Percentiles rank a stretch among this genome's conserved stretches.
phyloP scores from a whole-genome alignment of 2,797 vertebrate genomes.

The Liasis olivaceus region DNA sequence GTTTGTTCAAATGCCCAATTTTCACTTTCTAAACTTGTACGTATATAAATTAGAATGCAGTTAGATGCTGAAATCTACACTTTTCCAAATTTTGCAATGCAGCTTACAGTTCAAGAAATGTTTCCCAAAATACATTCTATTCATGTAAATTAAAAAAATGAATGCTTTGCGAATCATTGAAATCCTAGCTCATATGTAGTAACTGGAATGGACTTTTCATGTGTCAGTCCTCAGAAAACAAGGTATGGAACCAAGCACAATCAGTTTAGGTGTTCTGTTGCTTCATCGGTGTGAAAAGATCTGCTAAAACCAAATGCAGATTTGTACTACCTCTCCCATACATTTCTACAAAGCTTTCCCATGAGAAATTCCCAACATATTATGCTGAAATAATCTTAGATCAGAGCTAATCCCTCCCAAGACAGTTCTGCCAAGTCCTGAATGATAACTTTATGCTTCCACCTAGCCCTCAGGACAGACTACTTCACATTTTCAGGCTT shows the following conservation, averaged over 20 bases:
- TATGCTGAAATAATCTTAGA: constrained; percentile 1
- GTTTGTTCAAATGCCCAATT: not conserved
- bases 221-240: not conserved
- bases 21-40: not conserved
- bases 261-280: not conserved
- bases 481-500: not conserved
- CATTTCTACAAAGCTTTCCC: constrained; percentile 5
- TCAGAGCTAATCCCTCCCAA: not conserved
- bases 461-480: not conserved
- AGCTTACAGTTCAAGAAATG: not conserved
- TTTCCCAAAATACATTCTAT: not conserved
- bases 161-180: not conserved
- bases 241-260: not conserved
- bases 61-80: not conserved
- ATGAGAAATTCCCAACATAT: constrained; percentile 2
- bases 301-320: not conserved
- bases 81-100: not conserved
- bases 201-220: not conserved
- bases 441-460: not conserved
- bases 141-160: not conserved
- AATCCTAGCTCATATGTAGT: not conserved
- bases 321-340: not conserved
- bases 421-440: not conserved
- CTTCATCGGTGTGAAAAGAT: not conserved
- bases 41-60: not conserved